A percentile compares a stretch with the other conserved stretches of the same genome.
phyloP scores from a whole-genome alignment of 2,888 invertebrate species.

The Lasioglossum malachurum region DNA sequence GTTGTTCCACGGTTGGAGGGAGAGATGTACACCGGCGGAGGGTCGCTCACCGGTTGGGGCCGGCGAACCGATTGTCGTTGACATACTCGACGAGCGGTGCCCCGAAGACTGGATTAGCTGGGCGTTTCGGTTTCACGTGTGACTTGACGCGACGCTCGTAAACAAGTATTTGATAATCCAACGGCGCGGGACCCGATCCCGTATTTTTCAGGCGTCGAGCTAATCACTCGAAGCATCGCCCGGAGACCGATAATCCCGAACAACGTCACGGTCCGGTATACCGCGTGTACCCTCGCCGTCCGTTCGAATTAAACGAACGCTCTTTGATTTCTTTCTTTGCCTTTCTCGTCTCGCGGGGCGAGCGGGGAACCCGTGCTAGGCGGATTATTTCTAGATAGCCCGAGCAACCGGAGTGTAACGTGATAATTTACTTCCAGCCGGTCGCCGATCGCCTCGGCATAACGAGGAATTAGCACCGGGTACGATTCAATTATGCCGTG shows the following conservation, averaged over 20 bases:
- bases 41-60: slow-evolving; percentile 47
- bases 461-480: slow-evolving; percentile 46
- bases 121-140: slow-evolving; percentile 49
- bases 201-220: not conserved
- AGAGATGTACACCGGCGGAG: slow-evolving; percentile 32
- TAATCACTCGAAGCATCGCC: not conserved
- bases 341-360: not conserved
- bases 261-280: not conserved
- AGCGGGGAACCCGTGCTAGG: not conserved
- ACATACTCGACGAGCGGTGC: slow-evolving; percentile 58
- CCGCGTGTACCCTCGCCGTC: not conserved
- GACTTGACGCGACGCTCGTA: slow-evolving; percentile 53
- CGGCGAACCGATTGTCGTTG: slow-evolving; percentile 58
- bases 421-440: slow-evolving; percentile 41
- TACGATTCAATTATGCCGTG: slow-evolving; percentile 48
- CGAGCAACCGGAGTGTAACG: slow-evolving; percentile 23
- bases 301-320: slow-evolving; percentile 6
- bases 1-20: slow-evolving; percentile 21
- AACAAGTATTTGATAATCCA: slow-evolving; percentile 60
- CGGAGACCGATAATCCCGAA: not conserved
- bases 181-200: not conserved
- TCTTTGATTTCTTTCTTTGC: not conserved
- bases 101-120: slow-evolving; percentile 54
- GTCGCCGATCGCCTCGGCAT: slow-evolving; percentile 12
- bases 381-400: slow-evolving; percentile 33